Conservation (phyloP, 2,888 invertebrate genomes). For the Acrocera orbiculus region DNA sequence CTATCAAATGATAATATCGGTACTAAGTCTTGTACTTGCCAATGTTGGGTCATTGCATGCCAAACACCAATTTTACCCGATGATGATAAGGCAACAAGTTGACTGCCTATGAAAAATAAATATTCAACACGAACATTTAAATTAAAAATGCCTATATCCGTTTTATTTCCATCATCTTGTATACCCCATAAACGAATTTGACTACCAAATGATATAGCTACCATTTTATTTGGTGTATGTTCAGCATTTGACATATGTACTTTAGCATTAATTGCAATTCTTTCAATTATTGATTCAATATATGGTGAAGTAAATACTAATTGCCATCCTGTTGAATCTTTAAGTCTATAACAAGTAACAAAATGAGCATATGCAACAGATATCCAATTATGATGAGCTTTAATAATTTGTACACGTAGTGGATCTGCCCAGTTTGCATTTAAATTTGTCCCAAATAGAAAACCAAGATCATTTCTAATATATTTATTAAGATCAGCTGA, state of each 20-base stretch:
- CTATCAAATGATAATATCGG: conserved; percentile 93
- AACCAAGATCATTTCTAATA: conserved; percentile 49
- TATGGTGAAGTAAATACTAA: conserved; percentile 85
- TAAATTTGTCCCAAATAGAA: conserved; percentile 44
- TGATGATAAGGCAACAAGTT: conserved; percentile 86
- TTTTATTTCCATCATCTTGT: conserved; percentile 53
- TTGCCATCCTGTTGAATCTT: conserved; percentile 95
- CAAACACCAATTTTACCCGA: conserved; percentile 95
- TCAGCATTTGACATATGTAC: conserved; percentile 37
- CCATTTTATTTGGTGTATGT: conserved; percentile 50
- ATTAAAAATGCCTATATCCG: conserved; percentile 75
- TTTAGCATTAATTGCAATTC: conserved; percentile 74
- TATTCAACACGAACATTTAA: conserved; percentile 85
- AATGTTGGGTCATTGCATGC: conserved; percentile 98
- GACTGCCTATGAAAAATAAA: conserved; percentile 93
- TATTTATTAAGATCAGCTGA: conserved; percentile 58
- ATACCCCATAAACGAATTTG: conserved; percentile 65
- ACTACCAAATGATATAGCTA: conserved; percentile 62
- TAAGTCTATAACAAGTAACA: conserved; percentile 83
- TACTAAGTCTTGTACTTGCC: conserved; percentile 94
- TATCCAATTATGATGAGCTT: conserved; percentile 96
- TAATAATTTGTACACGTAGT: conserved; percentile 75
- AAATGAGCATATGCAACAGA: conserved; percentile 93
- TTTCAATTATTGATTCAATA: conserved; percentile 77
- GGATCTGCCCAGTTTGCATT: conserved; percentile 56